Evolutionary conservation across 2,113 vertebrate genomes (phyloP).

Genomic region (Sylvia atricapilla): DNA sequence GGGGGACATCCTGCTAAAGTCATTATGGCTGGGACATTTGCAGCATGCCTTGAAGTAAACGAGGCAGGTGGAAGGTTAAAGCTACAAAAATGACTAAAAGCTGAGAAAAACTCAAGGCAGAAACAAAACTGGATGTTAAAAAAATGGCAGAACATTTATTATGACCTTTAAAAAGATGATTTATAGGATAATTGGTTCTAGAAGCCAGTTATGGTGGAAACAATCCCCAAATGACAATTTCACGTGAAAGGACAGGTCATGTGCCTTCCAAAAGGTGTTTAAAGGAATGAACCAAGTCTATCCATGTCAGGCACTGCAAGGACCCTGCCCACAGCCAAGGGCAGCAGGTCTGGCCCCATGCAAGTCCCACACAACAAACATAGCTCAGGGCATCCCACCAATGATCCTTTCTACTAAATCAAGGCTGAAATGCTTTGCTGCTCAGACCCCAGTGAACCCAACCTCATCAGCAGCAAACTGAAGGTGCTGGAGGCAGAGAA

Average conservation of each 20-base stretch:
- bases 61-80: constrained; percentile 32
- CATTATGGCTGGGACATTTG: constrained; percentile 32
- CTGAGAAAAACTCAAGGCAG: background rate
- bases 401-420: rapidly evolving
- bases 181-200: background rate
- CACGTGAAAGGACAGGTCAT: background rate
- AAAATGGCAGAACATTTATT: background rate
- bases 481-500: background rate
- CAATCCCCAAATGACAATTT: background rate
- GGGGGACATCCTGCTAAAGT: constrained; percentile 58
- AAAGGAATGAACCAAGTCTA: background rate
- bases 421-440: background rate
- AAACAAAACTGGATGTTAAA: background rate
- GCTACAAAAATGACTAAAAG: constrained; percentile 14
- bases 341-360: background rate
- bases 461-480: background rate
- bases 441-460: background rate
- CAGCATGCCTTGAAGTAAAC: constrained; percentile 28
- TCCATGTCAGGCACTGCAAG: background rate
- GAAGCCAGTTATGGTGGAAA: background rate
- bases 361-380: background rate
- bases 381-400: background rate
- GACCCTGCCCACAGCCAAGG: background rate
- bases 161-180: background rate
- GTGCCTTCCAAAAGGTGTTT: background rate